Base-by-base conservation (phyloP, 1,140 invertebrate genomes). In the Scaptomyza pallida region DNA sequence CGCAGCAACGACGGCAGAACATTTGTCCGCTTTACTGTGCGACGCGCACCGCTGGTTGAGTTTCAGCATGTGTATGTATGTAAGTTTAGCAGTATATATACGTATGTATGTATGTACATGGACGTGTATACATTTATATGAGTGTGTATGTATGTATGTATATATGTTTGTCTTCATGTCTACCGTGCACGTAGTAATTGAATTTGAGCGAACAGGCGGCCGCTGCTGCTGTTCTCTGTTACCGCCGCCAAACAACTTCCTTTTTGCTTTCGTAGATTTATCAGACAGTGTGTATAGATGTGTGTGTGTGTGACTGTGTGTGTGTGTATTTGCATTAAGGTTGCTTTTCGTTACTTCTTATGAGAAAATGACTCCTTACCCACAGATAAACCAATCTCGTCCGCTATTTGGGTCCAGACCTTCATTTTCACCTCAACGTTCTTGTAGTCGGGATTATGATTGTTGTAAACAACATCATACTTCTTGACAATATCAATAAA, bases 361-460 rank as follows among this genome's bases (percentile, higher is more conserved):
- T 41, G 56, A n/a, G 45, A 12, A 37, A 37, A n/a, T 64, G 12
- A 40, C 41, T 77, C 55, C 89, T 68, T 91, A 91, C 90, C 90
- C 45, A 91, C 88, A 61, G 90, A 91, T 61, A 91, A 62, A 40
- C 90, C 90, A 79, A 91, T 90, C 70, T 91, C 90, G 41, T 91
- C 88, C n/a, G 90, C 88, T 64, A 91, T 91, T 73, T 90, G 80
- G 5, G 72, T 72, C 90, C 90, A 91, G 55, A 90, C 83, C 56
- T 91, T 91, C 73, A 90, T 70, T 72, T 91, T 91, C 45, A 89
- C 83, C 69, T 91, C 89, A 23, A 91, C 88, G 55, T 91, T 91
- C 50, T 91, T 91, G 59, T 91, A 91, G 47, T 91, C 89, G n/a
- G 89, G 89, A 89, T 91, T 89, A 48, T 90, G 89, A 44, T 89